These are phyloP conservation scores for Melopsittacus undulatus DNA, from an alignment of 2,797 vertebrate species.

Conservation along the genomic window DNA sequence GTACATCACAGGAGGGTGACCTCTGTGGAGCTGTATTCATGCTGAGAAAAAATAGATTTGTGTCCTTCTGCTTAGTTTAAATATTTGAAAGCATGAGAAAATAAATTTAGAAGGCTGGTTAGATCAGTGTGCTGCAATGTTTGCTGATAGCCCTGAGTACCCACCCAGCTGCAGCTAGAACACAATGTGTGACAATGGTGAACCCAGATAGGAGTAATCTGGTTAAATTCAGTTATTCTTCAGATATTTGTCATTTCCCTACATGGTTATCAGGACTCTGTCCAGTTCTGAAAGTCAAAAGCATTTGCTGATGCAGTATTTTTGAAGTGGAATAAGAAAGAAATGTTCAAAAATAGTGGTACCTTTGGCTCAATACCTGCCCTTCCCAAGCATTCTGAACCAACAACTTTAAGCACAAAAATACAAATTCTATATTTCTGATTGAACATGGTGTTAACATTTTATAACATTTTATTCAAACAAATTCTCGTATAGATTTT, in stretches of 20 bases:
- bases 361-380: neutral
- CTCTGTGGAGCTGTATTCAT: neutral
- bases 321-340: neutral
- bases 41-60: neutral
- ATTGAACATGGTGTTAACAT: neutral
- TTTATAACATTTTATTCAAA: conserved; percentile 14
- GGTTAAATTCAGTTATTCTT: conserved; percentile 1
- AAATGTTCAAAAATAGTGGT: neutral
- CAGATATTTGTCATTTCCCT: neutral
- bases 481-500: conserved; percentile 48
- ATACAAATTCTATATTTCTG: neutral
- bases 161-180: neutral
- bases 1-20: neutral
- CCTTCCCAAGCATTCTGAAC: neutral
- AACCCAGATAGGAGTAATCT: neutral
- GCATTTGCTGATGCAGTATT: neutral
- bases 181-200: neutral
- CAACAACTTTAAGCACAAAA: neutral
- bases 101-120: neutral
- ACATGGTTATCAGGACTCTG: neutral
- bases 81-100: neutral
- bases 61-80: neutral
- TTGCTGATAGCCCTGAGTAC: neutral
- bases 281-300: neutral
- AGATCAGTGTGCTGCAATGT: neutral